Base-by-base conservation (phyloP, 2,888 invertebrate species). In the Deilephila porcellus region DNA sequence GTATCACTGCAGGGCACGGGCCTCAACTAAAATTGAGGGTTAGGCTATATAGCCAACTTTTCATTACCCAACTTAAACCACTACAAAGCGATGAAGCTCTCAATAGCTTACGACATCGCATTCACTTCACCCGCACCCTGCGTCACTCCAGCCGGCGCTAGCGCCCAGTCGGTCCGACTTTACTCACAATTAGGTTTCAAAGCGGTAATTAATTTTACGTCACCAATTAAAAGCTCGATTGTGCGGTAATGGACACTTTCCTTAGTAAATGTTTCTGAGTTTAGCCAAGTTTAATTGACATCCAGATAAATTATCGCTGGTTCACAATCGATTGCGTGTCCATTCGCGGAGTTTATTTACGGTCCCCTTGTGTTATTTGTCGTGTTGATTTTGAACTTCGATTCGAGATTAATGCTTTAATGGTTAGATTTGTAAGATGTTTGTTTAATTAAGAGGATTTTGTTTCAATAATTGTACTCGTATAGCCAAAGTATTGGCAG, bases 181-280 rank as follows among this genome's bases (percentile, higher is more conserved):
- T 56, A 53, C 70, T 73, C 63, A 63, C 74, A 75, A 74, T 75
- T 72, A 72, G 74, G 74, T 73, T 70, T 64, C 73, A 60, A 74
- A 52, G 70, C 67, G 29, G 67, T 74, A 73, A 76, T 76, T 74
- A 74, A 75, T 74, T 76, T 74, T 73, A 74, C 71, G 70, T 64
- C 53, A 45, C 71, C 73, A 71, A 75, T 77, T 76, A 76, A 72
- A 75, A 53, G 32, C 70, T 52, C 67, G 60, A 63, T 75, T 71
- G 60, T 71, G 17, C 56, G 63, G 59, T 76, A 72, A 73, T 73
- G 73, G 72, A 74, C 74, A 72, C 72, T 74, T 73, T 73, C 72
- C 60, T 59, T 71, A 34, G 71, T 63, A 71, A 73, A 73, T 71
- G 70, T 73, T 67, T 62, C 71, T 63, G 63, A 71, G 73, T 73